Conservation (phyloP, 2,888 invertebrate genomes). For the Diarsia mendica region DNA sequence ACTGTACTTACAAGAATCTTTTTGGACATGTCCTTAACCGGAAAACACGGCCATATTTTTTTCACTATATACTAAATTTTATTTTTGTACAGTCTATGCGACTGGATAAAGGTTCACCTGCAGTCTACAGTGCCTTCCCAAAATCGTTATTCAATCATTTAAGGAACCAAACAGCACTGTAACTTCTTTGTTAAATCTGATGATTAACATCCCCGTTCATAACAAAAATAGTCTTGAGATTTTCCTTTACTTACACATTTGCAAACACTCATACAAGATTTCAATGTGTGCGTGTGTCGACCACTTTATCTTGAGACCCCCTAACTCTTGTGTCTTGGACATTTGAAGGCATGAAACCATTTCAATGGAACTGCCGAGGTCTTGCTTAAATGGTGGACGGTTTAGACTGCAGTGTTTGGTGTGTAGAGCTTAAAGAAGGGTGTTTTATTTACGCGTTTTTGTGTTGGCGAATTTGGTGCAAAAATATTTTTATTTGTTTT, state of each 20-base stretch:
- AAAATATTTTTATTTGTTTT: not conserved
- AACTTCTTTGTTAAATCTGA: slow-evolving; percentile 59
- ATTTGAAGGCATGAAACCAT: slow-evolving; percentile 34
- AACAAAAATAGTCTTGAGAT: slow-evolving; percentile 69
- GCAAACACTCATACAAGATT: slow-evolving; percentile 31
- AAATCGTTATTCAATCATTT: not conserved
- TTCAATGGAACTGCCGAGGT: slow-evolving; percentile 56
- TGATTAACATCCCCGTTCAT: slow-evolving; percentile 58
- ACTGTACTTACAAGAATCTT: no score
- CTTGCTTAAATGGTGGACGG: slow-evolving; percentile 58
- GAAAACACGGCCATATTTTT: no score
- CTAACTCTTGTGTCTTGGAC: slow-evolving; percentile 48
- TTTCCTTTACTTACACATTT: slow-evolving; percentile 65
- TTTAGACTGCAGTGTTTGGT: slow-evolving; percentile 62
- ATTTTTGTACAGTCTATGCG: no score
- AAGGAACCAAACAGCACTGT: not conserved
- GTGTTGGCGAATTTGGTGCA: not conserved
- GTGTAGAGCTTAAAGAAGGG: slow-evolving; percentile 46
- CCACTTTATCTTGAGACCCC: slow-evolving; percentile 64
- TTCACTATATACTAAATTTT: no score
- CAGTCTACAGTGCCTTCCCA: not conserved
- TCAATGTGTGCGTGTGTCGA: slow-evolving; percentile 60
- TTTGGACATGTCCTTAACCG: no score
- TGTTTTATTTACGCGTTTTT: slow-evolving; percentile 40
- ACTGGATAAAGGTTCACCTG: no score